Evolutionary conservation across 2,797 vertebrate species (phyloP), one percentile per base, ranked within the genome.

Genomic region (Hafferia zeledoni): DNA sequence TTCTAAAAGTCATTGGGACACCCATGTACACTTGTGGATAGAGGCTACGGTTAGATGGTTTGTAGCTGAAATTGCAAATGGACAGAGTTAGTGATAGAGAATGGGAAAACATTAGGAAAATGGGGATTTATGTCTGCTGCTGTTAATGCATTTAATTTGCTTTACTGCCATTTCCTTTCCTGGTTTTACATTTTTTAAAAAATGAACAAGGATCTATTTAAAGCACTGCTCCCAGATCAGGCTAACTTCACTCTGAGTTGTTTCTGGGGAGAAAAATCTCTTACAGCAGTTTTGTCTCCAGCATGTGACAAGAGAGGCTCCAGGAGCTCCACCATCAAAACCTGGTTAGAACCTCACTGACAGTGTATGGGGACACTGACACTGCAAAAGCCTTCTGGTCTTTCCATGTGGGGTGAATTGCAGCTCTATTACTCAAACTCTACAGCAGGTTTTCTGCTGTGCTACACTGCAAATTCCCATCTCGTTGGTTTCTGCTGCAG

Each of bases 91-190:
- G 31, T 57, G 39, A 52, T 39, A 74, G 56, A 52, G 47, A 89
- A 80, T 27, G 37, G 43, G 28, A 78, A 94, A 87, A 87, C 85
- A 83, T 82, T 68, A 95, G 49, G 65, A 65, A 82, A 90, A 74
- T 53, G 31, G 63, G 71, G 64, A 89, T 92, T 91, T 89, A 18
- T 41, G 6, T 39, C 60, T 95, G 43, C 60, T 89, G 37, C 60
- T 89, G 46, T 87, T 94, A 84, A 90, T 74, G 37, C 27, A 71
- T 90, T 92, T 94, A 85, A 85, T 75, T 93, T 44, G 41, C 37
- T 91, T 91, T 91, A 65, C 17, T 90, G 35, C 22, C 43, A 39
- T 92, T 92, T 90, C 79, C 25, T 84, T 93, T 60, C 67, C 30
- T 59, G 30, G 33, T 67, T 95, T 90, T 86, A 74, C 60, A 44